Evolutionary conservation across 2,797 vertebrate genomes (phyloP), one percentile per base, ranked within the genome.

Genomic region (Esox lucius): DNA sequence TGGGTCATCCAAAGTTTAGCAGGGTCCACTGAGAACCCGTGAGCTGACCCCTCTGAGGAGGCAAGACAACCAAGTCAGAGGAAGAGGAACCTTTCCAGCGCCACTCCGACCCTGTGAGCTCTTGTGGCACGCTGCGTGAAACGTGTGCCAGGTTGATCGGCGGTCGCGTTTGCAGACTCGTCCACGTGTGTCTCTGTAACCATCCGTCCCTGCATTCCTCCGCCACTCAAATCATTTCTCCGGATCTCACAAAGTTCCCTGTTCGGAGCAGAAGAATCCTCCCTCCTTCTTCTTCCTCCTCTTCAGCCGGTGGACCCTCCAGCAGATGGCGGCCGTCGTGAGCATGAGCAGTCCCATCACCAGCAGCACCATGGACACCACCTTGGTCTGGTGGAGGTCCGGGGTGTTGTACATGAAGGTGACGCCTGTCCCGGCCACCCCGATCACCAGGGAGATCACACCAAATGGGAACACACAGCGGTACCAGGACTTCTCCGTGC

Each of bases 361-460:
- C 64, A 98, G 84, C 76, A 95, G 90, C 0, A 92, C 94, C 90
- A 98, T 91, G 0, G 95, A 96, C 83, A 95, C 93, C 78, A 95
- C 93, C 88, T 96, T 96, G 82, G 96, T 96, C 80, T 96, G 95
- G 85, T 92, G 94, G 88, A 95, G 56, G 56, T 61, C 56, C 11
- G 56, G 91, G 0, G 94, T 95, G 85, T 96, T 83, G 77, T 95
- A 97, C 79, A 88, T 95, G 91, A 96, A 96, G n/a, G 96, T 96
- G 81, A 97, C 96, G 49, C 95, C 95, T 0, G 96, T 96, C 62
- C 95, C 95, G 0, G 96, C 95, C 33, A 96, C 85, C 65, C 96
- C 96, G 0, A 97, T 96, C 82, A 97, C 96, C n/a, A 97, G 85
- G 0, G 96, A 96, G 78, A 97, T 96, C 70, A 97, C 94, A 33